Evolutionary conservation across 2,888 invertebrate species (phyloP).

Genomic region (Epinotia bilunana): DNA sequence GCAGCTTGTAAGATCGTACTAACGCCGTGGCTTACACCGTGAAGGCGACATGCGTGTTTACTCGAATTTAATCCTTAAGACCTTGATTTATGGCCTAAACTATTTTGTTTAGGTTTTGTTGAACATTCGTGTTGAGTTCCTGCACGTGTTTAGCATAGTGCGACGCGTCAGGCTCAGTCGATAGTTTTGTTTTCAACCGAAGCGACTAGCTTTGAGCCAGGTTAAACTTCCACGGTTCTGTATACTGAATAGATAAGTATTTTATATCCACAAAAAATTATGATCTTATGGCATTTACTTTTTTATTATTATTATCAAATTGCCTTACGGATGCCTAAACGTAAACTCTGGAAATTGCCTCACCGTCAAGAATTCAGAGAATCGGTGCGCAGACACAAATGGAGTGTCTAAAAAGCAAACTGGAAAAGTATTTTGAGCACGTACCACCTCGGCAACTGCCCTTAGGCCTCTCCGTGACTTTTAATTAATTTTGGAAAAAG

Average conservation of each 20-base stretch:
- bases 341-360: constrained; percentile 10
- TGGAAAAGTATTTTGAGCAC: constrained; percentile 77
- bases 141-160: constrained; percentile 53
- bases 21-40: constrained; percentile 4
- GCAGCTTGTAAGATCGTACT: not conserved
- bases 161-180: constrained; percentile 57
- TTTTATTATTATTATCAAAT: not conserved
- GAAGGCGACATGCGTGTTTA: not conserved
- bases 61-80: not conserved
- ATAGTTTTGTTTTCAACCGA: constrained; percentile 57
- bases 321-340: constrained; percentile 3
- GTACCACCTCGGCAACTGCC: constrained; percentile 61
- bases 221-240: not conserved
- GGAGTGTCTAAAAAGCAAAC: constrained; percentile 58
- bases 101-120: constrained; percentile 1
- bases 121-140: constrained; percentile 28
- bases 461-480: constrained; percentile 63
- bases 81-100: not conserved
- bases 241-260: not conserved
- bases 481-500: constrained; percentile 77
- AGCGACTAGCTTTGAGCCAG: constrained; percentile 40
- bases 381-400: constrained; percentile 64
- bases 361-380: constrained; percentile 50
- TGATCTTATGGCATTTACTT: not conserved
- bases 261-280: not conserved